Percentiles rank a stretch among this genome's conserved stretches.
Evolutionary conservation across 2,888 invertebrate species (phyloP).

Genomic region (Pristionchus maxplancki): DNA sequence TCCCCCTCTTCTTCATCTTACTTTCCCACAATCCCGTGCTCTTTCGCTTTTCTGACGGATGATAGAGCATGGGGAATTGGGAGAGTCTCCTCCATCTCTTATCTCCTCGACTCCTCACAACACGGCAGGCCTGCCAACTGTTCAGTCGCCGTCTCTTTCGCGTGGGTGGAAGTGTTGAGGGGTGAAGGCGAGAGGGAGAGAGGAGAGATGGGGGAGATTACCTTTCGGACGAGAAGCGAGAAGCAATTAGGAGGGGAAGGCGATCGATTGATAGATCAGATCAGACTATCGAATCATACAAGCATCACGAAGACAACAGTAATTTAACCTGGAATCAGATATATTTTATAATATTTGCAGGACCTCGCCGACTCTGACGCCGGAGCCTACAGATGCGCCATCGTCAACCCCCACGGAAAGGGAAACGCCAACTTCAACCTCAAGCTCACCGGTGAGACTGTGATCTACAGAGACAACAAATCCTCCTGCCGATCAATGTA

Average conservation of each 20-base stretch:
- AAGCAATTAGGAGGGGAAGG: neutral
- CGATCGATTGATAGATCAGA: neutral
- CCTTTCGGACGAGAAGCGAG: neutral
- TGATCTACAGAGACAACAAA: neutral
- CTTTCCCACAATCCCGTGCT: too few species aligned
- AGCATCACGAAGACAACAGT: neutral
- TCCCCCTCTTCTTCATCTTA: neutral
- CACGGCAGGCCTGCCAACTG: constrained; percentile 17
- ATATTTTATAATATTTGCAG: constrained; percentile 58
- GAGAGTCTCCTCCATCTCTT: neutral
- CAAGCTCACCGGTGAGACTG: constrained; percentile 75
- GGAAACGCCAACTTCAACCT: constrained; percentile 78
- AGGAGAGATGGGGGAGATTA: neutral
- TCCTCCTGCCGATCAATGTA: too few species aligned
- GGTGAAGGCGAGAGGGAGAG: neutral
- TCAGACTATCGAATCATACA: neutral
- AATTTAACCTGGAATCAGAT: neutral
- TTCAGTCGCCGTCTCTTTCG: neutral
- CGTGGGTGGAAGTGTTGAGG: constrained; percentile 29
- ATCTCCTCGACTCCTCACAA: neutral
- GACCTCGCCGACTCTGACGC: constrained; percentile 78
- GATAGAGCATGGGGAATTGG: too few species aligned
- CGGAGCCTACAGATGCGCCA: constrained; percentile 78
- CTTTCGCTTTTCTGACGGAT: neutral
- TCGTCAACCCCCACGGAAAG: constrained; percentile 78